Percentiles rank a stretch among this genome's conserved stretches.
phyloP scores from a whole-genome alignment of 2,113 vertebrate genomes.

The Mormyrus lacerda region DNA sequence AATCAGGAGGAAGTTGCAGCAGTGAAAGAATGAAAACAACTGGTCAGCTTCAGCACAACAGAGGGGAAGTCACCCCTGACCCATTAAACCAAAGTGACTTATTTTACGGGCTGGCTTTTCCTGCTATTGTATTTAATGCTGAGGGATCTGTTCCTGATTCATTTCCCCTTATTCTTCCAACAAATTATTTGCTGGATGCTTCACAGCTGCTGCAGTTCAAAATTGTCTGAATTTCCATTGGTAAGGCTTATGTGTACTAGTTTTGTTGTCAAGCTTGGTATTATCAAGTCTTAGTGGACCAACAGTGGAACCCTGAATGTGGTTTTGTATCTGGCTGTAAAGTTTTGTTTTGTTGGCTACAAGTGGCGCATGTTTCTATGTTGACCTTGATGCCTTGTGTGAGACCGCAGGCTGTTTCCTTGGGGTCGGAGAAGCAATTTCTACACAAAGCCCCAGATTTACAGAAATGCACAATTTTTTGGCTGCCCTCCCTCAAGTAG shows the following conservation, averaged over 20 bases:
- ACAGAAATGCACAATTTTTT: background rate
- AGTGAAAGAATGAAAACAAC: background rate
- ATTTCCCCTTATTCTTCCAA: constrained; percentile 27
- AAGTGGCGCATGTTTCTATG: constrained; percentile 1
- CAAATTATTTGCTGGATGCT: background rate
- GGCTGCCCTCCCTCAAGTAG: background rate
- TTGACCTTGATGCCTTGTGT: background rate
- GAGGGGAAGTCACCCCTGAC: background rate
- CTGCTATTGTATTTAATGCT: constrained; percentile 37
- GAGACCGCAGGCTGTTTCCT: background rate
- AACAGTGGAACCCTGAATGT: background rate
- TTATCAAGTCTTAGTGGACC: background rate
- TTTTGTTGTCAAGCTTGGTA: background rate
- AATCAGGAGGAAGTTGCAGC: too few species aligned
- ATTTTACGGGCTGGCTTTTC: constrained; percentile 32
- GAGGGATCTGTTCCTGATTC: constrained; percentile 4
- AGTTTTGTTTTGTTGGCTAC: background rate
- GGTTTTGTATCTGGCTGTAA: background rate
- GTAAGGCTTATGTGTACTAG: background rate
- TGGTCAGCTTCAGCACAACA: background rate
- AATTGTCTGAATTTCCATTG: background rate
- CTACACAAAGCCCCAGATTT: background rate
- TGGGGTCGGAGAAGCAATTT: background rate
- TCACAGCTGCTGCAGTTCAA: background rate
- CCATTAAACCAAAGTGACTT: background rate